phyloP scores from a whole-genome alignment of 2,888 invertebrate genomes.

The Ctena decussata region DNA sequence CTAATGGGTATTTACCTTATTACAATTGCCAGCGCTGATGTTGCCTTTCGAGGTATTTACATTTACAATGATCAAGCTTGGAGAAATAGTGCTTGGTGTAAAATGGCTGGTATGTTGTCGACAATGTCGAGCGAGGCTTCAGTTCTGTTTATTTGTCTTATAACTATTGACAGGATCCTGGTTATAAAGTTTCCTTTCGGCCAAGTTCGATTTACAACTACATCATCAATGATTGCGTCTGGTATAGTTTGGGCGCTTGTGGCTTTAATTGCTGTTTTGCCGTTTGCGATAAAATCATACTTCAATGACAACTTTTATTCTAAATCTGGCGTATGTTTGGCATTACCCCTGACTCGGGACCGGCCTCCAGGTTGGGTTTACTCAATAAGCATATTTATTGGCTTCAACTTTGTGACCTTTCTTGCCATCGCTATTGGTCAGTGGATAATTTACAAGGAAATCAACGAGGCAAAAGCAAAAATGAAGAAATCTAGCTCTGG shows the following conservation, averaged over 20 bases:
- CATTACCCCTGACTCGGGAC: slow-evolving; percentile 83
- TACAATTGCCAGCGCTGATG: slow-evolving; percentile 69
- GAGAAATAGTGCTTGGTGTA: slow-evolving; percentile 63
- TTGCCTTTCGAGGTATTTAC: slow-evolving; percentile 57
- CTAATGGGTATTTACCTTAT: slow-evolving; percentile 41
- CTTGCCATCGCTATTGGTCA: slow-evolving; percentile 81
- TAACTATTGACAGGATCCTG: slow-evolving; percentile 90
- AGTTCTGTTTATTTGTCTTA: slow-evolving; percentile 89
- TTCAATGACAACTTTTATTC: slow-evolving; percentile 82
- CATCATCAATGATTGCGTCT: slow-evolving; percentile 67
- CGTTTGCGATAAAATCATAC: slow-evolving; percentile 78
- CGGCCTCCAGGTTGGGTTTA: slow-evolving; percentile 80
- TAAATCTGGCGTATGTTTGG: slow-evolving; percentile 82
- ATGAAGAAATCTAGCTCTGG: neutral
- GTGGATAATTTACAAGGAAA: slow-evolving; percentile 82
- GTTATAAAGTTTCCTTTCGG: slow-evolving; percentile 89
- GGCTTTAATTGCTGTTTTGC: slow-evolving; percentile 76
- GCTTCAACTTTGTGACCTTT: slow-evolving; percentile 81
- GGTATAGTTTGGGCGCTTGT: slow-evolving; percentile 76
- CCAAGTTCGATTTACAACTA: slow-evolving; percentile 64
- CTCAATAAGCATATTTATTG: slow-evolving; percentile 82
- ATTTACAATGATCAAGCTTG: slow-evolving; percentile 62
- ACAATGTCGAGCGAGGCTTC: slow-evolving; percentile 89
- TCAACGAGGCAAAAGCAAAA: slow-evolving; percentile 31
- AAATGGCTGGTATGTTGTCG: slow-evolving; percentile 66